Evolutionary conservation across 64 coral and sea anemone species (phyloP), one percentile per base, ranked within the genome.

Genomic region (Astreopora myriophthalma): DNA sequence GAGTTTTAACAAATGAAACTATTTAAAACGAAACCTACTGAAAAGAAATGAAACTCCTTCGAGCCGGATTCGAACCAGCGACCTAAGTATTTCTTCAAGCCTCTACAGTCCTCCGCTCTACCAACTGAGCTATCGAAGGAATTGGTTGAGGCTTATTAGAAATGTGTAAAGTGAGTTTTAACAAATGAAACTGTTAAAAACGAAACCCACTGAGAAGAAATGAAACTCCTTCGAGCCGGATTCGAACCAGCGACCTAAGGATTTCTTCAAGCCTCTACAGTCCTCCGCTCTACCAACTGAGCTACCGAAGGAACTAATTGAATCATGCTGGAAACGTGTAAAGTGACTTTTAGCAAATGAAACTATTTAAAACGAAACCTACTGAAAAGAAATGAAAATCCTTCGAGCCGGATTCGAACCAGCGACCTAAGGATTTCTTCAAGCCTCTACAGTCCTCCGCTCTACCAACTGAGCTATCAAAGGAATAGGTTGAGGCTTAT

Each of bases 391-490:
- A n/a, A n/a, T n/a, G n/a, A 44, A 44, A 3, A 44, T 94, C 86
- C 86, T 89, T 94, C 86, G 92, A 94, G 86, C 92, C 92, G 86
- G 86, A 94, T 94, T 94, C 65, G 92, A 94, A 94, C 86, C 76
- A 94, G 92, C 92, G 92, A 94, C 92, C 86, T 89, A 94, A 85
- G 92, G 86, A 84, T 93, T 13, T n/a, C n/a, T n/a, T n/a, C n/a
- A n/a, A n/a, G n/a, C 10, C 25, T 36, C 95, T 96, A 96, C 95
- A 96, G 95, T 96, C 95, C 95, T 91, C 95, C 95, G 95, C 95
- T 96, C 95, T 96, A 88, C 95, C 95, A 96, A 96, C 95, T 96
- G 95, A 96, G 95, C 95, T 96, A 96, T 96, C 95, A 91, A 96
- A 96, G 95, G 95, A 48, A 28, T n/a, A n/a, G n/a, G n/a, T n/a